Evolutionary conservation across 2,888 invertebrate genomes (phyloP).

Genomic region (Ochlodes sylvanus): DNA sequence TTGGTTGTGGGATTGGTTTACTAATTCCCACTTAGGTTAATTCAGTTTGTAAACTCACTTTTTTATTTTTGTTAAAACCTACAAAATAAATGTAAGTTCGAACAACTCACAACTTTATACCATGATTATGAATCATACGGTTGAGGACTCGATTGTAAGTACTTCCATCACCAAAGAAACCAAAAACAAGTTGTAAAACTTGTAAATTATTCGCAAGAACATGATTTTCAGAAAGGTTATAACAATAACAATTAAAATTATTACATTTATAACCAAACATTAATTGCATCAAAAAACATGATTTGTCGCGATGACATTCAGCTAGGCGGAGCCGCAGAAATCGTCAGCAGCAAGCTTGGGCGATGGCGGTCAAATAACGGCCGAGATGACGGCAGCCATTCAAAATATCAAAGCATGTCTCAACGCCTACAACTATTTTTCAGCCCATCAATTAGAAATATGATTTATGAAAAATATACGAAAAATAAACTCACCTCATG

Average conservation of each 20-base stretch:
- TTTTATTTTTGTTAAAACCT: constrained; percentile 1
- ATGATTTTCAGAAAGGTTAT: constrained; percentile 28
- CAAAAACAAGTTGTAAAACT: constrained; percentile 24
- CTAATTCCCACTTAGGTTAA: too few relatives aligned
- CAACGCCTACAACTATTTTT: constrained; percentile 24
- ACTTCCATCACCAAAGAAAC: constrained; percentile 34
- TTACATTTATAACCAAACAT: constrained; percentile 4
- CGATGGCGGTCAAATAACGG: constrained; percentile 84
- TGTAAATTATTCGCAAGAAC: constrained; percentile 20
- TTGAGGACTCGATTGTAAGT: constrained; percentile 1
- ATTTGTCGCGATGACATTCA: constrained; percentile 47
- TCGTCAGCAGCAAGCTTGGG: constrained; percentile 70
- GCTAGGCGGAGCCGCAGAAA: constrained; percentile 70
- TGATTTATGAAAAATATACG: constrained; percentile 24
- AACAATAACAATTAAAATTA: constrained; percentile 4
- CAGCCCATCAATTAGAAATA: background rate
- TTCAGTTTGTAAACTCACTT: background rate
- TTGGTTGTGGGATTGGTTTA: too few relatives aligned
- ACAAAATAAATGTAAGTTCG: background rate
- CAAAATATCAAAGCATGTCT: constrained; percentile 34
- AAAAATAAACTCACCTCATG: constrained; percentile 75
- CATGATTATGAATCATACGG: constrained; percentile 28
- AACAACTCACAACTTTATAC: background rate
- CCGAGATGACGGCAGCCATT: constrained; percentile 50
- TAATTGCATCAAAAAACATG: constrained; percentile 28